Evolutionary conservation across 1,140 invertebrate genomes (phyloP), one percentile per base, ranked within the genome.

Genomic region (Ridgeia piscesae): DNA sequence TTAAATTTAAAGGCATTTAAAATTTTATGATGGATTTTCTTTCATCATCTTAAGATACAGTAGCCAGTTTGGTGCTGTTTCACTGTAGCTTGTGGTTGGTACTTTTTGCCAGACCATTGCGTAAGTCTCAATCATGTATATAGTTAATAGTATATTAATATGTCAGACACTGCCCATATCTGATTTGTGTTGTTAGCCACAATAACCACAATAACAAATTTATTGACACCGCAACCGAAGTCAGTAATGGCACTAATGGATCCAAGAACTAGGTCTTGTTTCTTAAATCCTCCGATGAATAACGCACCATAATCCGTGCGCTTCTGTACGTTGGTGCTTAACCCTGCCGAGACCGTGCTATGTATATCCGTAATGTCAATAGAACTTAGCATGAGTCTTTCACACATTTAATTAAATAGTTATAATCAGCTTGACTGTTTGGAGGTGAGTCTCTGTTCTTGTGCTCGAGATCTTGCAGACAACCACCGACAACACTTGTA

Each of bases 351-450:
- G 58, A 77, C 58, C 27, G 58, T 21, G 58, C 58, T 77, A 77
- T 77, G 58, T 77, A 77, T 77, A 77, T 77, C 58, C 58, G 27
- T 31, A 77, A 77, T 77, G 58, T 77, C 58, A 77, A 77, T 77
- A 77, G 58, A 77, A 8, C 58, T 77, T 77, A 77, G 58, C 58
- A 4, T 77, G 58, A 77, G 58, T 77, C 58, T 77, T 77, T 77
- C 58, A 77, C 58, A 77, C 58, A 77, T 77, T 77, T 77, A 77
- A 77, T 77, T 77, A 77, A 77, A 77, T 77, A 77, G 58, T 31
- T 77, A 77, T 77, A 77, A 77, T 77, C 8, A 77, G 58, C 58
- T 77, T 77, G 58, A 77, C 58, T 77, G 58, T 77, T 27, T 77
- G 58, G 58, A 77, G 58, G 58, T 6, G 58, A 17, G 11, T 77